A percentile compares a stretch with the other conserved stretches of the same genome.
Evolutionary conservation across 1,140 invertebrate species (phyloP).

Genomic region (Copidosoma floridanum): DNA sequence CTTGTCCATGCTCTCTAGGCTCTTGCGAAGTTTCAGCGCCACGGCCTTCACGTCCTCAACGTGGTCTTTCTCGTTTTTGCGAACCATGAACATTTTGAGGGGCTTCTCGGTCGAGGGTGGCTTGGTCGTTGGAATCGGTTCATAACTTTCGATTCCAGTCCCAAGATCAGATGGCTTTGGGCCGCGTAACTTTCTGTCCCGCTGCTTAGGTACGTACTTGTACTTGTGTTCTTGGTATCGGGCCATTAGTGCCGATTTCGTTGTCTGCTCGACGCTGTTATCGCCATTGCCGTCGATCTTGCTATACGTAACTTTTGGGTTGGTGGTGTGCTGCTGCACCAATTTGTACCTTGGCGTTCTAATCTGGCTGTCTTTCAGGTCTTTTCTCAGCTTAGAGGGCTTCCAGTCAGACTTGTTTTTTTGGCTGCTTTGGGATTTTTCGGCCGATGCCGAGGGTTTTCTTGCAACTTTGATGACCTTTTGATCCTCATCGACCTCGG

Average conservation of each 20-base stretch:
- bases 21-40: conserved; percentile 27
- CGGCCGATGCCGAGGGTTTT: background rate
- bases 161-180: conserved; percentile 1
- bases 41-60: conserved; percentile 28
- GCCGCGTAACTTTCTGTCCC: background rate
- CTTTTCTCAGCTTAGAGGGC: conserved; percentile 4
- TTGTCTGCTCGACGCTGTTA: background rate
- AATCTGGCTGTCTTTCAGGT: background rate
- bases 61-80: conserved; percentile 34
- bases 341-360: conserved; percentile 16
- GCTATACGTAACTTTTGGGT: background rate
- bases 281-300: background rate
- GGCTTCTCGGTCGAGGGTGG: conserved; percentile 28
- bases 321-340: background rate
- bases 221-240: conserved; percentile 9
- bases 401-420: conserved; percentile 16
- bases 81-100: conserved; percentile 18
- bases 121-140: conserved; percentile 24
- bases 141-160: background rate
- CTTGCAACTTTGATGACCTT: conserved; percentile 29
- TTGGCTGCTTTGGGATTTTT: background rate
- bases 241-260: background rate
- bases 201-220: conserved; percentile 3
- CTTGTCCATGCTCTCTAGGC: conserved; percentile 10
- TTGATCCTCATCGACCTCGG: conserved; percentile 34